Evolutionary conservation across 2,888 invertebrate species (phyloP).

Genomic region (Campoletis raptor): DNA sequence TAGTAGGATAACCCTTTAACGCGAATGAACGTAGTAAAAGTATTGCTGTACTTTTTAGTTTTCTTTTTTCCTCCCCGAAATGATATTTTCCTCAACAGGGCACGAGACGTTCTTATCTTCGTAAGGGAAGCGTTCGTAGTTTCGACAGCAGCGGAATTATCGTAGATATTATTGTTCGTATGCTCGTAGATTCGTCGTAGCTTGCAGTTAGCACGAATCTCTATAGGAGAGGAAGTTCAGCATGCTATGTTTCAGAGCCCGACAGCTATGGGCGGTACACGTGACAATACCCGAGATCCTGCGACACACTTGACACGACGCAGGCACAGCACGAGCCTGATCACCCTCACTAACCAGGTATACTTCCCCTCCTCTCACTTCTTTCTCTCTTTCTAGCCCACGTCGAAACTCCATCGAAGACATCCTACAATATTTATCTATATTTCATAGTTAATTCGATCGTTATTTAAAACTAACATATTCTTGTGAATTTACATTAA

Average conservation of each 20-base stretch:
- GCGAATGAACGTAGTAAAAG: slow-evolving; percentile 10
- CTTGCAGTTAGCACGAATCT: slow-evolving; percentile 69
- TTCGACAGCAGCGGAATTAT: slow-evolving; percentile 62
- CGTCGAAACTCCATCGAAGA: slow-evolving; percentile 37
- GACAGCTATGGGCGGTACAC: slow-evolving; percentile 83
- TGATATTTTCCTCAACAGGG: slow-evolving; percentile 61
- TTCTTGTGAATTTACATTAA: background rate
- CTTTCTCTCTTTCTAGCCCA: slow-evolving; percentile 60
- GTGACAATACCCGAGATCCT: slow-evolving; percentile 83
- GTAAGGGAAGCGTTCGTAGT: slow-evolving; percentile 62
- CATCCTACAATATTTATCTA: slow-evolving; percentile 19
- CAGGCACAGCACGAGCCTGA: slow-evolving; percentile 91
- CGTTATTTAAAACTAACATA: background rate
- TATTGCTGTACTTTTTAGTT: background rate
- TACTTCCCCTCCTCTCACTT: slow-evolving; percentile 81
- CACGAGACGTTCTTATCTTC: slow-evolving; percentile 61
- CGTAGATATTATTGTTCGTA: slow-evolving; percentile 68
- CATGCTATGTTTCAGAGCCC: slow-evolving; percentile 87
- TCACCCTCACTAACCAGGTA: slow-evolving; percentile 89
- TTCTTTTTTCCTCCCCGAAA: background rate
- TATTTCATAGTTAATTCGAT: background rate
- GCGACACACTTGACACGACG: slow-evolving; percentile 90
- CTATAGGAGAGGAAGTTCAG: slow-evolving; percentile 79
- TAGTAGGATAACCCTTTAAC: background rate
- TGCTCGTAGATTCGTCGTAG: slow-evolving; percentile 59